These are phyloP conservation scores for Acrocephalus scirpaceus DNA, from an alignment of 2,797 vertebrate genomes.

Conservation along the genomic window DNA sequence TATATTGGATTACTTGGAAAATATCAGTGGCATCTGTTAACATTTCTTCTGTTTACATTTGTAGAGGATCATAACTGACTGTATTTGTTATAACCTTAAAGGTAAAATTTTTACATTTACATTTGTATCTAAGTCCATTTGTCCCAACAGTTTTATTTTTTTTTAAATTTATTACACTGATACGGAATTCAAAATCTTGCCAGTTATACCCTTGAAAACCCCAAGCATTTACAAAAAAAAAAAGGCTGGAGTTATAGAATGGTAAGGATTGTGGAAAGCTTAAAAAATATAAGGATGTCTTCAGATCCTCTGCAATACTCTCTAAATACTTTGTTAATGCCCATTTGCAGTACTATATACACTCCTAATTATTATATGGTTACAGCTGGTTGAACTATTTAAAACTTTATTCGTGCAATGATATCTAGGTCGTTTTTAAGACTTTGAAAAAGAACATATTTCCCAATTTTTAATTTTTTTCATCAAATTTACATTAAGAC, in stretches of 20 bases:
- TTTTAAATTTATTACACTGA: not conserved
- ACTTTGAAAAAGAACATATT: not conserved
- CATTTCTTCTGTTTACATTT: conserved; percentile 50
- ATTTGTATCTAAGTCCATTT: not conserved
- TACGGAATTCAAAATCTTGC: not conserved
- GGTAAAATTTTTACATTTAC: not conserved
- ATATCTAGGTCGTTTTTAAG: not conserved
- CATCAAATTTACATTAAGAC: not conserved
- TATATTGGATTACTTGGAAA: not conserved
- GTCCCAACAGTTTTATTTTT: not conserved
- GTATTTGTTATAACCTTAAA: not conserved
- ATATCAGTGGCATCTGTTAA: not conserved
- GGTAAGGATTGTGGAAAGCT: not conserved
- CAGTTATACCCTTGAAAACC: not conserved
- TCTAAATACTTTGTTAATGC: not conserved
- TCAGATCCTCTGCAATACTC: not conserved
- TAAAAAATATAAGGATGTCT: not conserved
- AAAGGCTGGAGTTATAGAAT: not conserved
- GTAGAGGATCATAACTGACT: not conserved
- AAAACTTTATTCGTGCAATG: not conserved
- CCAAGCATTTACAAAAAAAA: not conserved
- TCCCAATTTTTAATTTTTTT: not conserved
- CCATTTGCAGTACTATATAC: not conserved
- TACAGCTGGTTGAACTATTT: not conserved
- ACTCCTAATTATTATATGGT: not conserved